phyloP scores from a whole-genome alignment of 2,888 invertebrate genomes.

The Drosophila stalkeri region DNA sequence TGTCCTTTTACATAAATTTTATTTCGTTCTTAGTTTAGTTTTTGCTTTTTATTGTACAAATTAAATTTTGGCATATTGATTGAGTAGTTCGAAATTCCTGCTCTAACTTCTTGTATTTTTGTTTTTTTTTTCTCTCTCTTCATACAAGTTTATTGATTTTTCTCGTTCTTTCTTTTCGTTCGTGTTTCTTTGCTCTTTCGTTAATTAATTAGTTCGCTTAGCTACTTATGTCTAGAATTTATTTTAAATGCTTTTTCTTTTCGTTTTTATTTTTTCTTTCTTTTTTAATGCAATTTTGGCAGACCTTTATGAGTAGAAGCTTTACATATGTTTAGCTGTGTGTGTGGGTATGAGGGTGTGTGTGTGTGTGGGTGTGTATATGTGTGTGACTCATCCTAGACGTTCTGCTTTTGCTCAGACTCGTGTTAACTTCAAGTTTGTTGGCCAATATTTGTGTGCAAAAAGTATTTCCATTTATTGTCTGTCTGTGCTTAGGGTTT shows the following conservation, averaged over 20 bases:
- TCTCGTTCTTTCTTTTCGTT: constrained; percentile 13
- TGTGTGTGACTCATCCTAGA: background rate
- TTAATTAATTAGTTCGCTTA: constrained; percentile 65
- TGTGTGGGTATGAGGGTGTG: constrained; percentile 3
- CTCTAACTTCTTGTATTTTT: background rate
- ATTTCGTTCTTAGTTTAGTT: constrained; percentile 32
- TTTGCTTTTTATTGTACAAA: constrained; percentile 46
- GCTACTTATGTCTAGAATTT: constrained; percentile 69
- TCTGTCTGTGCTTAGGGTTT: constrained; percentile 1
- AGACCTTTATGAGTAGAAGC: constrained; percentile 68
- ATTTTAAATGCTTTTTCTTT: constrained; percentile 47
- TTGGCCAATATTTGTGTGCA: background rate
- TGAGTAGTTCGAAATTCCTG: constrained; percentile 59
- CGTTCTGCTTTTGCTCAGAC: background rate
- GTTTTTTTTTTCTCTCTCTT: background rate
- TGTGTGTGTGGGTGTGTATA: background rate
- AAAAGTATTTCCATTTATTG: constrained; percentile 16
- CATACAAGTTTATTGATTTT: constrained; percentile 25
- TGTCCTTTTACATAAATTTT: constrained; percentile 62
- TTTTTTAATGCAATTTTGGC: constrained; percentile 67
- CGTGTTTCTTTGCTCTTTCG: background rate
- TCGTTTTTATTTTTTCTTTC: constrained; percentile 1
- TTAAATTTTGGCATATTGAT: constrained; percentile 74
- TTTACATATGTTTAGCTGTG: constrained; percentile 52
- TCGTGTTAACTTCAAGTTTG: background rate